Evolutionary conservation across 1,140 invertebrate species (phyloP), one percentile per base, ranked within the genome.

Genomic region (Acromyrmex heyeri): DNA sequence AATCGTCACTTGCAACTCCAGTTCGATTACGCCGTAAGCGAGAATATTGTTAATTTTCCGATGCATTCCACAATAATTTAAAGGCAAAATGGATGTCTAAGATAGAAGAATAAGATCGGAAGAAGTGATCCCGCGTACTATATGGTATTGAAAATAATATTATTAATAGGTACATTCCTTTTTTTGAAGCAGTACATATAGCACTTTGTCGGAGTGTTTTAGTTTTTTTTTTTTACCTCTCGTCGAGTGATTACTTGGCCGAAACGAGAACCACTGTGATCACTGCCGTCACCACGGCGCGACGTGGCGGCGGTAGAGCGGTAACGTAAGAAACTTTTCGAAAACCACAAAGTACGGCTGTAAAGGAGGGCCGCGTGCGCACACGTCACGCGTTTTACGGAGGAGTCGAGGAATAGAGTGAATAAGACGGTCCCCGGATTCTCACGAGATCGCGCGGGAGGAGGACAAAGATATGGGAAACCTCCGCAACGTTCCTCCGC

Each of bases 341-440:
- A 92, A 94, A 94, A 94, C 93, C 93, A 88, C 93, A 93, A 93
- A 94, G 91, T 93, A 92, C 88, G 90, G 85, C 90, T 91, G 92
- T 93, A 94, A 94, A 94, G 61, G 78, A 91, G 86, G 87, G 76
- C 76, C 78, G 70, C 87, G 89, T 87, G 91, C 86, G 87, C 69
- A 86, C 83, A 64, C 64, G 89, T 87, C 78, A 65, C 78, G 82
- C 61, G 75, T 75, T 85, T 87, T 59, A 86, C 75, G 73, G 38
- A 83, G 44, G 53, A 73, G 30, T n/a, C 30, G 76, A 24, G 30
- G 21, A 34, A 69, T 55, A 72, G 55, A 75, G 55, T 75, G 79
- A 83, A 83, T 73, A 75, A 83, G 79, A 61, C 79, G 67, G 34
- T 24, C 69, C 12, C 8, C 55, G 55, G 69, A 83, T 83, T 83